Conservation (phyloP, 2,888 invertebrate species). For the Apeira syringaria region DNA sequence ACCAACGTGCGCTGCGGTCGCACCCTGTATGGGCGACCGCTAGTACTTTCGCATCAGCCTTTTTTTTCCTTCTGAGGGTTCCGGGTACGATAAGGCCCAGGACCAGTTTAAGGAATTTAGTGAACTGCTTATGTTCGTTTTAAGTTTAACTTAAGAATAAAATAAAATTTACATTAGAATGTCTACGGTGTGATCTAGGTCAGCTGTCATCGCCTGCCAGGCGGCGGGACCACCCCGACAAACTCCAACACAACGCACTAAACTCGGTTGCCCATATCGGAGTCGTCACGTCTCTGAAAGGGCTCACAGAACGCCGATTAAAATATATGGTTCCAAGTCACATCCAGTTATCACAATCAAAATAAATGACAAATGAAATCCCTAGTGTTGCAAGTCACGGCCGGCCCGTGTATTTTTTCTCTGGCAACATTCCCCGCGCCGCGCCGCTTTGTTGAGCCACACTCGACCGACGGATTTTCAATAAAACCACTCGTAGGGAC, state of each 20-base stretch:
- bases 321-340: conserved; percentile 48
- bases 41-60: no score
- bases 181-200: conserved; percentile 29
- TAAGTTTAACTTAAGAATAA: no score
- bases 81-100: no score
- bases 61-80: no score
- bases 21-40: no score
- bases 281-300: conserved; percentile 23
- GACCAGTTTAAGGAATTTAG: no score
- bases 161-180: no score
- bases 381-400: conserved; percentile 77
- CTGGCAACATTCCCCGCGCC: conserved; percentile 63
- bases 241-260: conserved; percentile 17
- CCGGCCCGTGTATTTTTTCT: conserved; percentile 53
- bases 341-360: conserved; percentile 79
- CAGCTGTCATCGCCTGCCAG: conserved; percentile 3
- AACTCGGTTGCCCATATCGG: conserved; percentile 8
- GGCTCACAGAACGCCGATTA: conserved; percentile 32
- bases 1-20: no score
- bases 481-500: conserved; percentile 71
- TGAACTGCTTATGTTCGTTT: no score
- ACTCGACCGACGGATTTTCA: conserved; percentile 67
- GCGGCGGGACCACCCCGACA: conserved; percentile 14
- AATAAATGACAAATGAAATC: conserved; percentile 84
- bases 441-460: conserved; percentile 68